These are phyloP conservation scores for Equus przewalskii DNA, from an alignment of 2,113 vertebrate species.

Conservation along the genomic window DNA sequence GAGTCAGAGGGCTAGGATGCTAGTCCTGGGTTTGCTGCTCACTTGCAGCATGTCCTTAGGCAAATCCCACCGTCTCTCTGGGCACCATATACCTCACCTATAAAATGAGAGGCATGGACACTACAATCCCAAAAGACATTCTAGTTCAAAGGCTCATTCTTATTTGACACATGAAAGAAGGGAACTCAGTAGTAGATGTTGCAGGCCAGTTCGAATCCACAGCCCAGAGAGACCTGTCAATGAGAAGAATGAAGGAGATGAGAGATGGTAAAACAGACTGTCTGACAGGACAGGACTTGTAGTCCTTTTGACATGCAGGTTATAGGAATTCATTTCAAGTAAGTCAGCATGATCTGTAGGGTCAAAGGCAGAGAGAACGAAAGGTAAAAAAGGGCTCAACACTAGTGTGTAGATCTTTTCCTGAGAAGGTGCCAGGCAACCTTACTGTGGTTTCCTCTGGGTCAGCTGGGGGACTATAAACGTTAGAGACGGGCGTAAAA, in stretches of 20 bases:
- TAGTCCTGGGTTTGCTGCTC: not conserved
- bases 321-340: constrained; percentile 45
- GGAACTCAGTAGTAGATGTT: not conserved
- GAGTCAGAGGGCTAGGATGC: not conserved
- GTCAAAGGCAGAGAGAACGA: not conserved
- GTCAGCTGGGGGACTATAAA: not conserved
- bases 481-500: not conserved
- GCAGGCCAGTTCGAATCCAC: not conserved
- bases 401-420: not conserved
- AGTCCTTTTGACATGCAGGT: not conserved
- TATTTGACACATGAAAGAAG: not conserved
- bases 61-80: not conserved
- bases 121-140: constrained; percentile 6
- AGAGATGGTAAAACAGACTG: not conserved
- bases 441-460: not conserved
- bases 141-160: not conserved
- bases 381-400: not conserved
- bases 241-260: not conserved
- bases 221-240: not conserved
- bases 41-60: not conserved
- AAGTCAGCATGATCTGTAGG: not conserved
- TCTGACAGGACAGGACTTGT: not conserved
- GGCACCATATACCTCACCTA: not conserved
- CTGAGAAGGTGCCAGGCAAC: not conserved
- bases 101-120: not conserved